Evolutionary conservation across 2,797 vertebrate species (phyloP).

Genomic region (Vultur gryphus): DNA sequence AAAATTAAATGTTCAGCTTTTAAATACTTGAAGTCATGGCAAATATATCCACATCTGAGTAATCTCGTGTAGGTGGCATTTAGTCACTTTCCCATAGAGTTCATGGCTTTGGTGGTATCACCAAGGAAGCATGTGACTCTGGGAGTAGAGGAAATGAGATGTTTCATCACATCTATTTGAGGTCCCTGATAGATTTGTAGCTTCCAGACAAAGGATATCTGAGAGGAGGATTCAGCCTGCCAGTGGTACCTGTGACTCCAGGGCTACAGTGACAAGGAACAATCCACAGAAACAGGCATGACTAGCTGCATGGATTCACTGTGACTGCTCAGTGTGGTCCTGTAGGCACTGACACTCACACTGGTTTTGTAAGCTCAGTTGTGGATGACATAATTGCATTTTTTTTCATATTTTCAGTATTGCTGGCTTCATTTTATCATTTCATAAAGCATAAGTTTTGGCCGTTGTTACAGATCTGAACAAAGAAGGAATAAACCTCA

Average conservation of each 20-base stretch:
- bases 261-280: not conserved
- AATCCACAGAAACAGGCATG: accelerated
- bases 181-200: not conserved
- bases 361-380: not conserved
- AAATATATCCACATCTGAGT: not conserved
- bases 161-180: not conserved
- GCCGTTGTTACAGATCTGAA: not conserved
- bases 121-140: not conserved
- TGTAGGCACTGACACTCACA: not conserved
- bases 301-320: not conserved
- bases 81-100: not conserved
- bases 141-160: not conserved
- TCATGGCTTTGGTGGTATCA: not conserved
- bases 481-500: not conserved
- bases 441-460: not conserved
- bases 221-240: not conserved
- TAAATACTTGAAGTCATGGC: not conserved
- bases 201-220: not conserved
- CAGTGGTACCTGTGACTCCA: not conserved
- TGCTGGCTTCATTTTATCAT: not conserved
- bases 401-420: not conserved
- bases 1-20: not conserved
- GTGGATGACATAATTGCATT: not conserved
- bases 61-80: not conserved
- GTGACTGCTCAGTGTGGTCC: not conserved